These are phyloP conservation scores for Eubasilissa regina DNA, from an alignment of 1,140 invertebrate genomes.

Conservation along the genomic window DNA sequence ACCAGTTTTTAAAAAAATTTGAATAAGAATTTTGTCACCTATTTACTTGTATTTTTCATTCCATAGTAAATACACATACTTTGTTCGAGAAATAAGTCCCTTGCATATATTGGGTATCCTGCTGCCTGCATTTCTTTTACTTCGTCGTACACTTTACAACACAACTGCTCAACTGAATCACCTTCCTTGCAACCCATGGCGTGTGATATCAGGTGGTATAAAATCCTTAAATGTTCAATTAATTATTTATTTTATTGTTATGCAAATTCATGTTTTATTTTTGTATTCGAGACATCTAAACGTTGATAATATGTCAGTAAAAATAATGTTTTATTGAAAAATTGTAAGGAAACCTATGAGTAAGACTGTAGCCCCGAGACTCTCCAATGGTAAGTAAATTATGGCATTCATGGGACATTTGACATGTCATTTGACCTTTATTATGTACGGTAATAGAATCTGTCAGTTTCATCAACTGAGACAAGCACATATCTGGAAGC, in stretches of 20 bases:
- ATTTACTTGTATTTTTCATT: too few relatives aligned
- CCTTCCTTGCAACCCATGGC: conserved; percentile 32
- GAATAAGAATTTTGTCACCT: too few relatives aligned
- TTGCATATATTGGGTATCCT: conserved; percentile 18
- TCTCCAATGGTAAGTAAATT: conserved; percentile 29
- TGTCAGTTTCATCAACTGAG: conserved; percentile 40
- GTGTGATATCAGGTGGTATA: conserved; percentile 43
- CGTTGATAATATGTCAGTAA: too few relatives aligned
- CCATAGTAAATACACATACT: conserved; percentile 7
- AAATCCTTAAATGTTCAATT: conserved; percentile 36
- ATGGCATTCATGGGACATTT: conserved; percentile 33
- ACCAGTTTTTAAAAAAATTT: too few relatives aligned
- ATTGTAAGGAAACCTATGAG: conserved; percentile 42
- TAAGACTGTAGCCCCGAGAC: conserved; percentile 43
- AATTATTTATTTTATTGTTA: background rate
- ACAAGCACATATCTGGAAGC: conserved; percentile 51
- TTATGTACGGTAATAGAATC: background rate
- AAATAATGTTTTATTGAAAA: too few relatives aligned
- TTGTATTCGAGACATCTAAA: too few relatives aligned
- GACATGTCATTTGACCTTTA: conserved; percentile 5
- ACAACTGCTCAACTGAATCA: conserved; percentile 13
- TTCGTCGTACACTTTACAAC: conserved; percentile 48
- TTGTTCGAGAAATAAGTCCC: conserved; percentile 55
- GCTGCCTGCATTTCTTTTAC: conserved; percentile 2
- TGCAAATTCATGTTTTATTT: background rate